These are phyloP conservation scores for Datnioides undecimradiatus DNA, from an alignment of 2,113 vertebrate species.

Conservation along the genomic window DNA sequence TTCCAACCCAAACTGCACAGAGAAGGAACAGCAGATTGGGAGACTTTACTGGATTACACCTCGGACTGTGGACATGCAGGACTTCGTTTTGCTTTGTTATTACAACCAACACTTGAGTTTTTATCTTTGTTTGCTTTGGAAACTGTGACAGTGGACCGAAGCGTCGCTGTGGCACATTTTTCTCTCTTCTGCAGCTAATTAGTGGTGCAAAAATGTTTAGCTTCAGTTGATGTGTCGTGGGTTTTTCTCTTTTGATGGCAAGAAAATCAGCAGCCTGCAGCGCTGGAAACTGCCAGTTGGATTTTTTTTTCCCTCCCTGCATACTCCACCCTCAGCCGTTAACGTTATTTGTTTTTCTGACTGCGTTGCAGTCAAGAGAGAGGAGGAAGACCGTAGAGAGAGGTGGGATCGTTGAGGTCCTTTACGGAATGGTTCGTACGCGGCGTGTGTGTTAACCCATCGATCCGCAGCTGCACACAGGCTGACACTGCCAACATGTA, in stretches of 20 bases:
- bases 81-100: background rate
- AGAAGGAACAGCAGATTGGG: conserved; percentile 13
- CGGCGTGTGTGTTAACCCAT: background rate
- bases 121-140: background rate
- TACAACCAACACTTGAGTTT: background rate
- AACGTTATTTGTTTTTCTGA: background rate
- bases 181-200: background rate
- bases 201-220: background rate
- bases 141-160: background rate
- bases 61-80: background rate
- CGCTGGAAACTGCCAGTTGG: conserved; percentile 12
- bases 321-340: conserved; percentile 27
- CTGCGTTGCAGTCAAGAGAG: background rate
- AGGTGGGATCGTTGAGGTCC: background rate
- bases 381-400: background rate
- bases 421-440: background rate
- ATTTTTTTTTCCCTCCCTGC: background rate
- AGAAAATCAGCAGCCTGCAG: conserved; percentile 16
- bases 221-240: background rate
- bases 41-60: conserved; percentile 26
- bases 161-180: background rate
- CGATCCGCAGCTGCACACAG: background rate
- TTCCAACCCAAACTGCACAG: conserved; percentile 48
- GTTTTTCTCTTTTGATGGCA: background rate
- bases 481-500: conserved; percentile 83